Base-by-base conservation (phyloP, 2,797 vertebrate genomes). In the Antrozous pallidus region DNA sequence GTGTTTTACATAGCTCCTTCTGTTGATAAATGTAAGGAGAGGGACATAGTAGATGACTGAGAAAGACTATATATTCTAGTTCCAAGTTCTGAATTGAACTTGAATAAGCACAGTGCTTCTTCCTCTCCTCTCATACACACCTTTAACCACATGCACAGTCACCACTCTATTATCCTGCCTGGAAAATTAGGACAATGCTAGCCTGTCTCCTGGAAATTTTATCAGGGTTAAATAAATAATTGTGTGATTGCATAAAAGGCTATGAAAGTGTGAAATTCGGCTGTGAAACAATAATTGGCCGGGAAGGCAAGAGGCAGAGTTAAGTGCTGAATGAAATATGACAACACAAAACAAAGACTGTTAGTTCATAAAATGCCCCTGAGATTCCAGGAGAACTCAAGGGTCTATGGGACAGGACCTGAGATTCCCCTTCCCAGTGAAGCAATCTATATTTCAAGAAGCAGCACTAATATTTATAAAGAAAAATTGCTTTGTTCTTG, bases 161-260 rank as follows among this genome's bases (percentile, higher is more conserved):
- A 24, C 31, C 0, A 0, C 14, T 58, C 31, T 14, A 51, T 67
- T 82, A 86, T 74, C 22, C 42, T 83, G 22, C 31, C 83, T 89
- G 28, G 10, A 69, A 81, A 49, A 42, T 40, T 26, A 91, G 65
- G 8, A 65, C n/a, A 87, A n/a, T 22, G 9, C 45, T 75, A 28
- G 7, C 70, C 61, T 74, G 22, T 88, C 65, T 83, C 51, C 36
- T 40, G 45, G 67, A 42, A 12, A 49, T 61, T 87, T 6, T 69
- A 63, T 61, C 47, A 70, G 45, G 61, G 90, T 92, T 92, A 96
- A 93, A 71, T 91, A 92, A 88, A 85, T 95, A 94, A 90, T 80
- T 90, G 75, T 79, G 70, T 92, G 49, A 92, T 56, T 56, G 31
- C 7, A 42, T 51, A 40, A 91, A 58, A 24, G 38, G 28, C 26